phyloP scores from a whole-genome alignment of 2,797 vertebrate genomes.

The Anguilla marmorata region DNA sequence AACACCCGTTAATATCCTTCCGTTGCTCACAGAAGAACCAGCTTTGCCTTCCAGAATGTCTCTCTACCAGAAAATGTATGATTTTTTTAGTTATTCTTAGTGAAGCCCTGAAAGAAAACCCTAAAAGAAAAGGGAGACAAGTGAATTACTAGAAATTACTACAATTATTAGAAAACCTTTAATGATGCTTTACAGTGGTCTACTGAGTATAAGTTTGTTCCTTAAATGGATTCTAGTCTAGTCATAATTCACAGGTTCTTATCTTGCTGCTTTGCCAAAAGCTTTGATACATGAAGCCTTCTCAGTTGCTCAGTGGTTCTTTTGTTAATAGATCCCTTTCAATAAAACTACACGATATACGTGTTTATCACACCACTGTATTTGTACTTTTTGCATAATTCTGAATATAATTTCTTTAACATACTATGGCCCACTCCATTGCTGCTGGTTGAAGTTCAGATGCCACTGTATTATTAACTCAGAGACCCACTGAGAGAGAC shows the following conservation, averaged over 20 bases:
- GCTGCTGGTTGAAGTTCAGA: neutral
- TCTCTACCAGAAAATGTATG: neutral
- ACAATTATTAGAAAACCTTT: slow-evolving; percentile 2
- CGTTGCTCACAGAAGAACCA: neutral
- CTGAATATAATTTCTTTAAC: neutral
- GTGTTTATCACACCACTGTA: neutral
- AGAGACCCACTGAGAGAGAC: neutral
- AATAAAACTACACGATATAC: neutral
- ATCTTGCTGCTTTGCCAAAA: neutral
- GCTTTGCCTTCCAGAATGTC: neutral
- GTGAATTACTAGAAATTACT: neutral
- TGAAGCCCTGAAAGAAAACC: neutral
- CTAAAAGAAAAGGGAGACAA: neutral
- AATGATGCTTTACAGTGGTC: neutral
- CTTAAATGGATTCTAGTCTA: neutral
- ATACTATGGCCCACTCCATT: neutral
- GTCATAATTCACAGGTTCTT: neutral
- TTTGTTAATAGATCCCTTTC: neutral
- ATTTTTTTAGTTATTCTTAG: slow-evolving; percentile 4
- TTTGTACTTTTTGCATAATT: neutral
- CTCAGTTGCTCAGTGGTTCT: neutral
- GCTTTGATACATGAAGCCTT: neutral
- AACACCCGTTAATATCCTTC: slow-evolving; percentile 5
- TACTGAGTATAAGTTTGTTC: neutral
- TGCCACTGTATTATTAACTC: neutral